A percentile compares a stretch with the other conserved stretches of the same genome.
These are phyloP conservation scores for Micromys minutus DNA, from an alignment of 2,113 vertebrate genomes.

Conservation along the genomic window DNA sequence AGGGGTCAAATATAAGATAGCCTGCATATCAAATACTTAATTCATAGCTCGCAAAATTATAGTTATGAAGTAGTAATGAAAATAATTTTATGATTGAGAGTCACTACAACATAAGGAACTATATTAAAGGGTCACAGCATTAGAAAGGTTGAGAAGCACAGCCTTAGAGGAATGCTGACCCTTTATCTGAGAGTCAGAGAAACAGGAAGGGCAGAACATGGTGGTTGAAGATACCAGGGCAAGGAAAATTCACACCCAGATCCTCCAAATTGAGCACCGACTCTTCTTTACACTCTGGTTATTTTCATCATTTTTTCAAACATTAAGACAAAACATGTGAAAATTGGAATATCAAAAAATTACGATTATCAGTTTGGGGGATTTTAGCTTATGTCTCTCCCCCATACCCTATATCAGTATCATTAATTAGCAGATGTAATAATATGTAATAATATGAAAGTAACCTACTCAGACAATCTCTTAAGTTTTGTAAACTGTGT, in stretches of 20 bases:
- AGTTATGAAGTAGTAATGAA: not conserved
- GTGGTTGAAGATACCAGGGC: rapidly evolving
- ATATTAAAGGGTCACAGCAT: too few relatives aligned
- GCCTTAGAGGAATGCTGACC: not conserved
- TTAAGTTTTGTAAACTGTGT: not conserved
- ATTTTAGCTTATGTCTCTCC: not conserved
- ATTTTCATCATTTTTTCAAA: not conserved
- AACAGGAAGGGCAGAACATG: not conserved
- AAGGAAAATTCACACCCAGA: not conserved
- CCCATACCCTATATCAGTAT: not conserved
- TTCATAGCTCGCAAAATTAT: not conserved
- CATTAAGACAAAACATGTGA: not conserved
- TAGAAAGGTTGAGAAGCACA: not conserved
- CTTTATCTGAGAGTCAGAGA: too few relatives aligned
- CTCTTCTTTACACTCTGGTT: not conserved
- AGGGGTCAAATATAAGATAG: not conserved
- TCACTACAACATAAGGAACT: not conserved
- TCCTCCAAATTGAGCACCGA: not conserved
- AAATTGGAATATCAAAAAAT: not conserved
- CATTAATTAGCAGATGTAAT: not conserved
- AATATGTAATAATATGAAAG: not conserved
- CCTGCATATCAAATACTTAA: not conserved
- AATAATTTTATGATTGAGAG: not conserved
- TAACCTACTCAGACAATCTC: not conserved
- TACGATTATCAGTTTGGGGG: not conserved